Percentiles rank a stretch among this genome's conserved stretches.
These are phyloP conservation scores for Neomonachus schauinslandi DNA, from an alignment of 2,113 vertebrate species.

Conservation along the genomic window DNA sequence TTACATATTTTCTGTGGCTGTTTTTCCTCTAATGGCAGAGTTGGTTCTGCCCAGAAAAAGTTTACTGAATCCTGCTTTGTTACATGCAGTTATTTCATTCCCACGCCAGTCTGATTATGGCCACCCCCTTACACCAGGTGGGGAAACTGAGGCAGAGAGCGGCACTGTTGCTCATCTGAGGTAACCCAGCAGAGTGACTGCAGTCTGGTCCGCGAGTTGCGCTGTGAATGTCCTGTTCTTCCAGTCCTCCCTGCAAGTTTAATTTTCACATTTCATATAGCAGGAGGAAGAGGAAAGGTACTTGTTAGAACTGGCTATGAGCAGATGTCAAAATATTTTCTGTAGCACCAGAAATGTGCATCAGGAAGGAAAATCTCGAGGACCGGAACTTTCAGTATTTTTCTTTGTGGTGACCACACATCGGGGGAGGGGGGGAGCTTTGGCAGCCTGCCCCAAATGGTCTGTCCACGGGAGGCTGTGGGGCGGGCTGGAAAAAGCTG, in stretches of 20 bases:
- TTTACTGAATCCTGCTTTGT: neutral
- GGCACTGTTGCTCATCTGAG: neutral
- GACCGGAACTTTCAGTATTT: conserved; percentile 42
- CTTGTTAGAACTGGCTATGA: neutral
- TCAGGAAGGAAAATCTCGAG: neutral
- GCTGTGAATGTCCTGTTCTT: neutral
- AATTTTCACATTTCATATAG: neutral
- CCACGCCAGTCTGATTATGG: fast-evolving
- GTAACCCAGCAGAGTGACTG: neutral
- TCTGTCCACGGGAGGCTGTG: fast-evolving
- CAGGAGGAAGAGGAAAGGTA: neutral
- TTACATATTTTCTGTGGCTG: neutral
- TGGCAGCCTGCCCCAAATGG: neutral
- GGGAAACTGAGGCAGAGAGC: neutral
- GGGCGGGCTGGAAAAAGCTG: fast-evolving
- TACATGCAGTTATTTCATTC: neutral
- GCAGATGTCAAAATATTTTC: conserved; percentile 68
- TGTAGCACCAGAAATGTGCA: neutral
- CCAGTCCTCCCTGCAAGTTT: neutral
- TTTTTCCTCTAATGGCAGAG: neutral
- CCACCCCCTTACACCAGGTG: neutral
- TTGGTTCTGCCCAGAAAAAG: neutral
- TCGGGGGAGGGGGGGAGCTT: neutral
- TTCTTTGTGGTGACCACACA: neutral
- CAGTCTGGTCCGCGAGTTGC: no score